Base-by-base conservation (phyloP, 1,140 invertebrate genomes). In the Diachasma alloeum region DNA sequence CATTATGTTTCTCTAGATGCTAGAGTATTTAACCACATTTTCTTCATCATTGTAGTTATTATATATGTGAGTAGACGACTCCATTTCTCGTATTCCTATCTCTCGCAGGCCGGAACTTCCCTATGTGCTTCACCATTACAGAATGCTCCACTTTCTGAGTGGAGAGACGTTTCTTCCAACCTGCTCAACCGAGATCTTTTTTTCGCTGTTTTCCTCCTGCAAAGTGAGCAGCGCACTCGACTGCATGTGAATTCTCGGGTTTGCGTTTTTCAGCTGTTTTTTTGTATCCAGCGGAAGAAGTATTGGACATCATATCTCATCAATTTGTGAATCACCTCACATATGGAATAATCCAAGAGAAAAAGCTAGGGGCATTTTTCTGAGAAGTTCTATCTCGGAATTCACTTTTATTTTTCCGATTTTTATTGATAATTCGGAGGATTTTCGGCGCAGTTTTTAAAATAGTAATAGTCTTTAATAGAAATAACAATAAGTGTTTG, bases 131-230 rank as follows among this genome's bases (percentile, higher is more conserved):
- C 37, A 44, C 39, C 69, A 71, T 26, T 48, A 46, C 22, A 71
- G 24, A 19, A 36, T 75, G 74, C 24, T 75, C 74, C n/a, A 75
- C 74, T 75, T 75, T 75, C 63, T 19, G 63, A 26, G 17, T 68
- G 17, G 22, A 63, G 17, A 56, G 39, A 46, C 59, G 56, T 74
- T 74, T 67, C 73, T 74, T 74, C 15, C 63, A 53, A 66, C 74
- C 42, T 68, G 74, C 37, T 68, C 74, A 66, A 26, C 26, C 59
- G 11, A 69, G 74, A 68, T 48, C 24, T 68, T 75, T 75, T 68
- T 68, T 5, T n/a, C 17, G 31, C 66, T 75, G 42, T 63, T 26
- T 63, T 24, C 59, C 59, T 63, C 0, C 59, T 26, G 59, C 59
- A 31, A 63, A 63, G 59, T 63, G 59, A 63, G 24, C 59, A 26